Conservation (phyloP, 2,113 vertebrate species). For the Coptodon bakossiorum region DNA sequence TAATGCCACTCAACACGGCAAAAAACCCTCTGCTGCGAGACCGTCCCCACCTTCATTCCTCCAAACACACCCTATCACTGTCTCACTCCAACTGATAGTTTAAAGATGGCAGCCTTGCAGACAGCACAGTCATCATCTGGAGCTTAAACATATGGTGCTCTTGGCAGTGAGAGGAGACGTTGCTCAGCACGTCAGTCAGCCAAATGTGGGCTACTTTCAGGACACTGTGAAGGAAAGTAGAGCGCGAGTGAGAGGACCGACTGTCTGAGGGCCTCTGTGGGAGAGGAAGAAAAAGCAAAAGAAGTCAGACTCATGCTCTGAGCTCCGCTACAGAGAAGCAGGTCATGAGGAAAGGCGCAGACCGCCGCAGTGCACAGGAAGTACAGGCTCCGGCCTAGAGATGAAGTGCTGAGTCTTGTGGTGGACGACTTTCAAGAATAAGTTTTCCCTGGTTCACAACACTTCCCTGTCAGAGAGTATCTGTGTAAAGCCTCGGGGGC, state of each 20-base stretch:
- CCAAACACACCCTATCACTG: neutral
- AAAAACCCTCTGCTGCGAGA: neutral
- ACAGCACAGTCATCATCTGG: neutral
- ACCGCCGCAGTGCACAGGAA: slow-evolving; percentile 39
- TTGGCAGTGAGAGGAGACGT: slow-evolving; percentile 14
- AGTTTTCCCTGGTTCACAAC: slow-evolving; percentile 20
- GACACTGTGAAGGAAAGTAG: neutral
- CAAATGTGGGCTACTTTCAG: slow-evolving; percentile 14
- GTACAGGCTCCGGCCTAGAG: neutral
- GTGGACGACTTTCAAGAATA: slow-evolving; percentile 47
- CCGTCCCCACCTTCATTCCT: neutral
- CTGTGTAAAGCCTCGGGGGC: neutral
- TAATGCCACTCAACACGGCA: neutral
- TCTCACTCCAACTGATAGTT: neutral
- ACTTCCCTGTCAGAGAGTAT: slow-evolving; percentile 4
- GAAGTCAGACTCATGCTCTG: neutral
- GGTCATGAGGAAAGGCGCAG: neutral
- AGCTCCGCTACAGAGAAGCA: neutral
- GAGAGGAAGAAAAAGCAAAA: neutral
- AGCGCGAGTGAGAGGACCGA: neutral
- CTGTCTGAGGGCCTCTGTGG: neutral
- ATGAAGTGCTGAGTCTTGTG: slow-evolving; percentile 49
- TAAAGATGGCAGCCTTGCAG: neutral
- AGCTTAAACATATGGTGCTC: slow-evolving; percentile 7
- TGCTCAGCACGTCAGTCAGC: neutral